Evolutionary conservation across 2,888 invertebrate species (phyloP).

Genomic region (Cryptus viduatorius): DNA sequence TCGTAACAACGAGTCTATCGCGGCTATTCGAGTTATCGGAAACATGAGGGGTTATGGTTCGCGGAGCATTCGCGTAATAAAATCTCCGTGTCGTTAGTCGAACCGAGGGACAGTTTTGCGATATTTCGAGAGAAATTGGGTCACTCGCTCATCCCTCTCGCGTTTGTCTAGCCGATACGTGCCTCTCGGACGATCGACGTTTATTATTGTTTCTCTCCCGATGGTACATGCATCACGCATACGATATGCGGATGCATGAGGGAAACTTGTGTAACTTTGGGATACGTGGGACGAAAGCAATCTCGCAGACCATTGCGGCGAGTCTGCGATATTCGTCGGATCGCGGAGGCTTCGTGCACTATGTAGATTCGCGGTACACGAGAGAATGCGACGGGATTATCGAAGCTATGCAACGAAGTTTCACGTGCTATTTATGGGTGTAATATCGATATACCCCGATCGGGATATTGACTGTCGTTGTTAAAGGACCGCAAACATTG

Average conservation of each 20-base stretch:
- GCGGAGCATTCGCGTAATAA: conserved; percentile 25
- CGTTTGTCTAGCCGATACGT: conserved; percentile 19
- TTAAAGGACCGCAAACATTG: neutral
- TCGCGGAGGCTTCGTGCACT: neutral
- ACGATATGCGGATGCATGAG: neutral
- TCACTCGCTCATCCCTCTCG: conserved; percentile 23
- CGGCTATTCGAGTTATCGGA: conserved; percentile 19
- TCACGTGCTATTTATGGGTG: conserved; percentile 1
- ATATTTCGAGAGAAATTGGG: conserved; percentile 52
- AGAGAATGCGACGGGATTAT: neutral
- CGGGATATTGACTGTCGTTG: neutral
- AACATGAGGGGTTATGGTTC: conserved; percentile 14
- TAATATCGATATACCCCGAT: neutral
- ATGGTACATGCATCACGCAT: neutral
- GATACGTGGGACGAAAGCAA: conserved; percentile 20
- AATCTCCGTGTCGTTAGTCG: conserved; percentile 34
- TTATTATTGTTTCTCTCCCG: neutral
- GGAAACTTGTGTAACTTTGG: conserved; percentile 10
- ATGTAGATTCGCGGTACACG: neutral
- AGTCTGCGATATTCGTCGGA: neutral
- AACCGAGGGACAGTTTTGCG: conserved; percentile 12
- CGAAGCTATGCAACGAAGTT: conserved; percentile 5
- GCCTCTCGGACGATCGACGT: neutral
- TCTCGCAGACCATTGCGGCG: conserved; percentile 7
- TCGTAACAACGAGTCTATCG: neutral